phyloP scores from a whole-genome alignment of 1,140 invertebrate genomes.

The Trichonephila clavata region DNA sequence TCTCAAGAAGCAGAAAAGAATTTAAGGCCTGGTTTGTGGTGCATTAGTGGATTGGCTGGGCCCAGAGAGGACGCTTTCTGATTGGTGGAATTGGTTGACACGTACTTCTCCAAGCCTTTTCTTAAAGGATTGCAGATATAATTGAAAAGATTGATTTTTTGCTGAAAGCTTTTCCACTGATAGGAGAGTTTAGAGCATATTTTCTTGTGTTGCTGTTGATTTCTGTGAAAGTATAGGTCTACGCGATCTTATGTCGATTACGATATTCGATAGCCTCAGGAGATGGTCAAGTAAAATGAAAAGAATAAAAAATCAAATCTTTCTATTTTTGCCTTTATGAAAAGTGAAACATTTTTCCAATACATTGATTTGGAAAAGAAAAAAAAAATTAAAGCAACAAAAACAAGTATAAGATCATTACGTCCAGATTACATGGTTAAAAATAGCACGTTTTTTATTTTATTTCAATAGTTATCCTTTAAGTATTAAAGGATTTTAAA shows the following conservation, averaged over 20 bases:
- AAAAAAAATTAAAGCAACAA: not conserved
- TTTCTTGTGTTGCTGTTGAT: constrained; percentile 18
- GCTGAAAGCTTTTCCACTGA: constrained; percentile 52
- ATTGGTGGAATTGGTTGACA: constrained; percentile 50
- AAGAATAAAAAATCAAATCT: not conserved
- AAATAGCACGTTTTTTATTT: too few species aligned
- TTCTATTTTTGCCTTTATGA: too few species aligned
- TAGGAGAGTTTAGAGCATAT: constrained; percentile 13
- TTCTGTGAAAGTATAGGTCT: not conserved
- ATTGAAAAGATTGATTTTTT: constrained; percentile 63
- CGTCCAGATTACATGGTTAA: too few species aligned
- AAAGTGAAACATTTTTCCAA: not conserved
- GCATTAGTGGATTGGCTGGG: constrained; percentile 54
- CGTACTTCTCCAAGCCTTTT: constrained; percentile 41
- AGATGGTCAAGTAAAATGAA: not conserved
- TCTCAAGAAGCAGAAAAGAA: not conserved
- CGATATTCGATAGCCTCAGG: not conserved
- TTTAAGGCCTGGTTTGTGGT: constrained; percentile 25
- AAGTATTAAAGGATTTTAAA: too few species aligned
- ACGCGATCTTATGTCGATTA: not conserved
- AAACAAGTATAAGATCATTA: too few species aligned
- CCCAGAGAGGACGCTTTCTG: constrained; percentile 1
- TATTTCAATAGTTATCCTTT: too few species aligned
- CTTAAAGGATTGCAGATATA: constrained; percentile 61
- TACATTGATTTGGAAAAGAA: not conserved